Evolutionary conservation across 1,140 invertebrate species (phyloP).

Genomic region (Zaprionus vittiger): DNA sequence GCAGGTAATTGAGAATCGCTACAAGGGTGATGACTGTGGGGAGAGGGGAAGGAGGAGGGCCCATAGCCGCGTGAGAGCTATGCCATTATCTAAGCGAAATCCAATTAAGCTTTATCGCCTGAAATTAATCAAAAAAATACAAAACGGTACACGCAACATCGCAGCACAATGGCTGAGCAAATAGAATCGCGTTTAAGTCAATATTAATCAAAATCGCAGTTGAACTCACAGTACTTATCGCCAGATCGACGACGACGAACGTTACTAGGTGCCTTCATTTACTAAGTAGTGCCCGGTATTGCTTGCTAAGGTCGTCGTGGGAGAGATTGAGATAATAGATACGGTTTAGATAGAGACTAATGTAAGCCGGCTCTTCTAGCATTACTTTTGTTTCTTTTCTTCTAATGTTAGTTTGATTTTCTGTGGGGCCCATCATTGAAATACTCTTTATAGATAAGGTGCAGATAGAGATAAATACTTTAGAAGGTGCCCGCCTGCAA

Average conservation of each 20-base stretch:
- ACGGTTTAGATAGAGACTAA: constrained; percentile 1
- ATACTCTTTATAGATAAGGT: not conserved
- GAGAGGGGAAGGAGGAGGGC: not conserved
- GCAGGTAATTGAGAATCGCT: constrained; percentile 9
- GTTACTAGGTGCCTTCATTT: constrained; percentile 8
- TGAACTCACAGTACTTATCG: constrained; percentile 56
- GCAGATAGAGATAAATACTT: not conserved
- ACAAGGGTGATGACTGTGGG: constrained; percentile 2
- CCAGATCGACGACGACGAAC: constrained; percentile 12
- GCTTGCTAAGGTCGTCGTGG: not conserved
- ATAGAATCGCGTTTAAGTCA: constrained; percentile 73
- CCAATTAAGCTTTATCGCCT: constrained; percentile 82
- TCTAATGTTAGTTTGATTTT: not conserved
- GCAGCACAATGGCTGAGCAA: constrained; percentile 74
- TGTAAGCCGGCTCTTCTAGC: not conserved
- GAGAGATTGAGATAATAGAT: constrained; percentile 28
- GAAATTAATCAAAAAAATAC: constrained; percentile 69
- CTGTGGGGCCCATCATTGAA: not conserved
- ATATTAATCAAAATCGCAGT: constrained; percentile 78
- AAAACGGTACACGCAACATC: constrained; percentile 53
- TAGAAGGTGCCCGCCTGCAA: constrained; percentile 4
- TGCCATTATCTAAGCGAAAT: constrained; percentile 74
- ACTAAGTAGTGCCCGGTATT: not conserved
- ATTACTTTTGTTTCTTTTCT: not conserved
- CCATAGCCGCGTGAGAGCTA: constrained; percentile 49